These are phyloP conservation scores for Synergus japonicus DNA, from an alignment of 2,888 invertebrate genomes.

Conservation along the genomic window DNA sequence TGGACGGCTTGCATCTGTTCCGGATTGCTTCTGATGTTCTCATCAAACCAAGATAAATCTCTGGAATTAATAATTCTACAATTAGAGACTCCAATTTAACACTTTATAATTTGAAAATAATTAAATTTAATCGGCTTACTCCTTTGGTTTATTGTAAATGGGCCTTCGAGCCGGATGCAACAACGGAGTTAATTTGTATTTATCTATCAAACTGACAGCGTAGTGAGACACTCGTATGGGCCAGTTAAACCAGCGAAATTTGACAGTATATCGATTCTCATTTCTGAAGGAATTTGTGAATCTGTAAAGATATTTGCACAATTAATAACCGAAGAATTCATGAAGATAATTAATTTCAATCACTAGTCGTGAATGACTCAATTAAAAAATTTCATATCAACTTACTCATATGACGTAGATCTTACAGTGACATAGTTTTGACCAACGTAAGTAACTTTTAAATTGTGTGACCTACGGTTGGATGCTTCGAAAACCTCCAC, in stretches of 20 bases:
- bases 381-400: not conserved
- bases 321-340: not conserved
- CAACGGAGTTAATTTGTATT: slow-evolving; percentile 41
- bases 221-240: slow-evolving; percentile 55
- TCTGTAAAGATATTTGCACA: not conserved
- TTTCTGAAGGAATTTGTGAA: not conserved
- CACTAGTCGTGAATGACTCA: not conserved
- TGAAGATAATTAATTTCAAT: not conserved
- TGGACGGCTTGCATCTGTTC: slow-evolving; percentile 83
- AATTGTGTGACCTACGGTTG: not conserved
- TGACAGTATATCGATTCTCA: slow-evolving; percentile 46
- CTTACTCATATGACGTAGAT: not conserved
- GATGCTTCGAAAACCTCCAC: not conserved
- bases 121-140: slow-evolving; percentile 22
- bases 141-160: slow-evolving; percentile 41
- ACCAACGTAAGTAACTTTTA: not conserved
- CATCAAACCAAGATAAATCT: slow-evolving; percentile 67
- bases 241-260: slow-evolving; percentile 53
- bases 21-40: slow-evolving; percentile 78
- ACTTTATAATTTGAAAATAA: not conserved
- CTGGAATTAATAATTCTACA: not conserved
- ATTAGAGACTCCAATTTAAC: not conserved
- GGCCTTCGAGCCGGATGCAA: slow-evolving; percentile 48
- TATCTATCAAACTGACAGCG: slow-evolving; percentile 50
- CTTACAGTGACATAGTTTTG: slow-evolving; percentile 12